Conservation (phyloP, 2,888 invertebrate species). For the Mesoligia furuncula region DNA sequence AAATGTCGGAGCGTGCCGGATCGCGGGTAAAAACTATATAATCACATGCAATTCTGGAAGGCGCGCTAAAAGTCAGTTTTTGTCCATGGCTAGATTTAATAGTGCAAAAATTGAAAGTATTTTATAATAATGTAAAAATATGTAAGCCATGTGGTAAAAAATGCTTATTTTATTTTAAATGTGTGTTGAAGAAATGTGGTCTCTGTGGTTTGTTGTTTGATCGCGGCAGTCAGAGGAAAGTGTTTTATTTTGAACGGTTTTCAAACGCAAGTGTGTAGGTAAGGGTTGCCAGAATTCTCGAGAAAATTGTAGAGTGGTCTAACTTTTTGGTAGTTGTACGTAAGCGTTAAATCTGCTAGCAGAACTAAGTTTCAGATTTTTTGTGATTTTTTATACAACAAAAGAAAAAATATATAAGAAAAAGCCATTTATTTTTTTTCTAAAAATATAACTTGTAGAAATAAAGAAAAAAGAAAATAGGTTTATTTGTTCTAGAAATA, state of each 20-base stretch:
- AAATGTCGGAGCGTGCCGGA: conserved; percentile 68
- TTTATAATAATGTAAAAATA: conserved; percentile 58
- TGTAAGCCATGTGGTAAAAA: conserved; percentile 50
- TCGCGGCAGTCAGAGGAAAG: conserved; percentile 2
- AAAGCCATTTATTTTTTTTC: neutral
- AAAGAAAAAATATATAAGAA: neutral
- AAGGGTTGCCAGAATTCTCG: neutral
- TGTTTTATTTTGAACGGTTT: conserved; percentile 18
- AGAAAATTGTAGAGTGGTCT: neutral
- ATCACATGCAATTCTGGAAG: conserved; percentile 69
- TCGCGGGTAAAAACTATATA: conserved; percentile 72
- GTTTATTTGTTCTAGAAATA: neutral
- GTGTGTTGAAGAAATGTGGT: conserved; percentile 9
- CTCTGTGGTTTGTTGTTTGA: conserved; percentile 49
- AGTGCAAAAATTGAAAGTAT: conserved; percentile 60
- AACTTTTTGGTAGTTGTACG: neutral
- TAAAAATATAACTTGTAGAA: neutral
- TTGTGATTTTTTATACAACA: too few species aligned
- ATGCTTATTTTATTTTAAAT: conserved; percentile 47
- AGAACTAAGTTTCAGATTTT: neutral
- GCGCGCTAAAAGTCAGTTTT: conserved; percentile 57
- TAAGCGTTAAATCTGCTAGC: neutral
- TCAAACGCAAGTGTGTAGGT: neutral
- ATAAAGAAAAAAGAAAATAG: neutral
- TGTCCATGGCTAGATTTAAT: conserved; percentile 53